Evolutionary conservation across 2,113 vertebrate species (phyloP).

Genomic region (Pantherophis guttatus): DNA sequence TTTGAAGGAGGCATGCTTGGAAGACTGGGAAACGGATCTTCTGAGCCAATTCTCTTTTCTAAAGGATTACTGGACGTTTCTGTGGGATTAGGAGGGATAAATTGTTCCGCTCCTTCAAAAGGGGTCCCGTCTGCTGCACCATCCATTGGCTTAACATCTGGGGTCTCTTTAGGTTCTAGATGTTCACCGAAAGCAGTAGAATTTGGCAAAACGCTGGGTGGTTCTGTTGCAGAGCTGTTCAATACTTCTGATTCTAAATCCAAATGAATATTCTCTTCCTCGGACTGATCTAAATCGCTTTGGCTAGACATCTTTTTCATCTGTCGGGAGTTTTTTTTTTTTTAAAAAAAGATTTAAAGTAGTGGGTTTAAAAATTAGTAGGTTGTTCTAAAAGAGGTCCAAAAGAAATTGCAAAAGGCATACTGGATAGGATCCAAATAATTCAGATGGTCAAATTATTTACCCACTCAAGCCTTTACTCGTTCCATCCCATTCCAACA

Average conservation of each 20-base stretch:
- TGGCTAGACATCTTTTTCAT: slow-evolving; percentile 57
- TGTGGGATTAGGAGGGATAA: slow-evolving; percentile 29
- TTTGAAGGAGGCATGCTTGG: background rate
- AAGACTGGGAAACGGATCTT: background rate
- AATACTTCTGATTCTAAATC: slow-evolving; percentile 57
- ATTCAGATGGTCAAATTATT: background rate
- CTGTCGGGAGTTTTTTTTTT: slow-evolving; percentile 67
- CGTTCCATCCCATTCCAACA: background rate
- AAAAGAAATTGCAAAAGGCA: background rate
- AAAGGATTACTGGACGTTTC: background rate
- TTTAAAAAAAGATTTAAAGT: background rate
- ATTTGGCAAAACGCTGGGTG: slow-evolving; percentile 36
- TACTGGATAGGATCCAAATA: background rate
- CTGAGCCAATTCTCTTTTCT: background rate
- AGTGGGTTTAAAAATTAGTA: background rate
- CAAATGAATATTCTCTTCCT: slow-evolving; percentile 46
- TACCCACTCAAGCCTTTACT: background rate
- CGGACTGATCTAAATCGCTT: slow-evolving; percentile 42
- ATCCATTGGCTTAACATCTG: slow-evolving; percentile 32
- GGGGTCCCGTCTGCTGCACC: slow-evolving; percentile 19
- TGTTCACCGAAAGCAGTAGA: slow-evolving; percentile 18
- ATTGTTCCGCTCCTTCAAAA: slow-evolving; percentile 36
- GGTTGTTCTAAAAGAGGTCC: background rate
- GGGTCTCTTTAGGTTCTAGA: slow-evolving; percentile 38
- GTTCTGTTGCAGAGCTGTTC: slow-evolving; percentile 56